phyloP scores from a whole-genome alignment of 1,140 invertebrate species.

The Arion vulgaris region DNA sequence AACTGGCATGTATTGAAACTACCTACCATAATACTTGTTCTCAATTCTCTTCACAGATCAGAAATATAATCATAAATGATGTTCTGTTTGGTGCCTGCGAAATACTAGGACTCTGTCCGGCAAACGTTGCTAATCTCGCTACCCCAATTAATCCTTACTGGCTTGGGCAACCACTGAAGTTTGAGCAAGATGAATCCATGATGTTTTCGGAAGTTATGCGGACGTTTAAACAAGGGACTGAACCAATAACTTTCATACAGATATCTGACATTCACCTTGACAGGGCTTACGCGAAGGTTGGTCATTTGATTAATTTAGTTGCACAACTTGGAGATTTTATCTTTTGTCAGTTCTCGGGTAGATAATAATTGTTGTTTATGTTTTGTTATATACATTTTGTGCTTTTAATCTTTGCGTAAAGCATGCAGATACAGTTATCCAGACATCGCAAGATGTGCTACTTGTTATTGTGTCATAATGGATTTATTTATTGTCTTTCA shows the following conservation, averaged over 20 bases:
- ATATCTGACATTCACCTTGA: slow-evolving; percentile 27
- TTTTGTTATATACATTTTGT: too few relatives aligned
- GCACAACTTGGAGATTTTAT: too few relatives aligned
- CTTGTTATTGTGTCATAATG: too few relatives aligned
- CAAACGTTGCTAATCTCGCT: not conserved
- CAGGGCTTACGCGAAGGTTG: not conserved
- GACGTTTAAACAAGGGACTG: not conserved
- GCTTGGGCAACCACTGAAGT: not conserved
- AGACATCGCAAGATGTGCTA: too few relatives aligned
- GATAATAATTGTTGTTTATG: too few relatives aligned
- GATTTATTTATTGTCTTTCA: too few relatives aligned
- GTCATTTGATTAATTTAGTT: not conserved
- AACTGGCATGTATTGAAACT: too few relatives aligned
- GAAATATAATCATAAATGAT: not conserved
- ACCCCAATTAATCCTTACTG: not conserved
- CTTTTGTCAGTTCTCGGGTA: too few relatives aligned
- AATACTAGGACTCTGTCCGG: not conserved
- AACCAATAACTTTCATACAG: slow-evolving; percentile 18
- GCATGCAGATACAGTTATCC: too few relatives aligned
- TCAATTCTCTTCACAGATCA: not conserved
- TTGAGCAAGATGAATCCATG: not conserved
- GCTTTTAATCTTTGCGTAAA: too few relatives aligned
- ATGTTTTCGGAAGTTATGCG: not conserved
- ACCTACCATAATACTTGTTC: too few relatives aligned
- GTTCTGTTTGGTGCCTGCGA: not conserved